These are phyloP conservation scores for Erpornis zantholeuca DNA, from an alignment of 2,113 vertebrate species.

Conservation along the genomic window DNA sequence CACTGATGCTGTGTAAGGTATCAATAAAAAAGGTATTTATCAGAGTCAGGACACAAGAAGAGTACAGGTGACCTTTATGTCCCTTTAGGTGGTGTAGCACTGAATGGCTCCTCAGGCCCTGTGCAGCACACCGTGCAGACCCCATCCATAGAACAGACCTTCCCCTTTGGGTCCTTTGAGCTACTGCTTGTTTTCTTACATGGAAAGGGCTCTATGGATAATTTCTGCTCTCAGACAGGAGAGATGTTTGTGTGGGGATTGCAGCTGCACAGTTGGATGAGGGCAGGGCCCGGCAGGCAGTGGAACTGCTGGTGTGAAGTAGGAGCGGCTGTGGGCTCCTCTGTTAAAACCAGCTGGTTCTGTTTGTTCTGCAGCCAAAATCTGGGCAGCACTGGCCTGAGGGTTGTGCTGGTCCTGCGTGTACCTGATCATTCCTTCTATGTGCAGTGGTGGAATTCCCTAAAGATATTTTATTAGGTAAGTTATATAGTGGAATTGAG, in stretches of 20 bases:
- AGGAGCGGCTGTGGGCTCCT: not conserved
- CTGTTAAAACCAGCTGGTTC: not conserved
- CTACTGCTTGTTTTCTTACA: not conserved
- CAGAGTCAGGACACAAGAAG: not conserved
- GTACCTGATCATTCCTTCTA: fast-evolving
- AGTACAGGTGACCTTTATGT: not conserved
- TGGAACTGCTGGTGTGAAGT: fast-evolving
- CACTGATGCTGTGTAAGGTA: not conserved
- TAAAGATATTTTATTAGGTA: not conserved
- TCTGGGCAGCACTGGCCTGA: not conserved
- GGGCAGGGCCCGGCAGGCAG: not conserved
- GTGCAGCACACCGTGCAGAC: fast-evolving
- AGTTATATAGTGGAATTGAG: not conserved
- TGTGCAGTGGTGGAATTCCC: not conserved
- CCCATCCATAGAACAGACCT: not conserved
- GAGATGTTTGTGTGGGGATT: not conserved
- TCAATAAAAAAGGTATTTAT: not conserved
- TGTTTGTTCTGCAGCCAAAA: not conserved
- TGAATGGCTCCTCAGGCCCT: not conserved
- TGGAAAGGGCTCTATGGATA: not conserved
- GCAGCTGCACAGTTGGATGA: not conserved
- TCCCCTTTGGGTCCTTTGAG: not conserved
- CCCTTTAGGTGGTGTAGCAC: not conserved
- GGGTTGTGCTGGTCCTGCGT: not conserved
- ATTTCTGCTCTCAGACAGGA: not conserved